phyloP scores from a whole-genome alignment of 37 sponge, comb jelly and placozoan genomes.

The Eunapius fragilis region DNA sequence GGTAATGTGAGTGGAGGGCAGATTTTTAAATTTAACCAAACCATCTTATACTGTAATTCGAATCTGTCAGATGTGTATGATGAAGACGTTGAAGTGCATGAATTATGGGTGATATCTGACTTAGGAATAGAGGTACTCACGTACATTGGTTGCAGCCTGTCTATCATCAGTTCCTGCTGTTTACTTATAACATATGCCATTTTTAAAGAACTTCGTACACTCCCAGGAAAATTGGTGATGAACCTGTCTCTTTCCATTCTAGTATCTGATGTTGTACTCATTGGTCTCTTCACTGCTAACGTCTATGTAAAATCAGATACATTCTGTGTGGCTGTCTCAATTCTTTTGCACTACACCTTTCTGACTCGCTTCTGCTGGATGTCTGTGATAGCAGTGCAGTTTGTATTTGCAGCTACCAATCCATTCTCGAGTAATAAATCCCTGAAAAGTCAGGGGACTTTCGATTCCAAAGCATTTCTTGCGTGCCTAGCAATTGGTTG shows the following conservation, averaged over 20 bases:
- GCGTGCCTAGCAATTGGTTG: constrained; percentile 28
- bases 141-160: constrained; percentile 54
- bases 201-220: constrained; percentile 53
- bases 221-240: constrained; percentile 30
- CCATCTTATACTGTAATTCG: neutral
- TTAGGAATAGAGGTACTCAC: neutral
- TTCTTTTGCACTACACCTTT: constrained; percentile 19
- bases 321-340: neutral
- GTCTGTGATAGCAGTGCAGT: constrained; percentile 1
- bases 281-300: neutral
- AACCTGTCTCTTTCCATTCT: constrained; percentile 38
- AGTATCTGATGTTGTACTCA: constrained; percentile 16
- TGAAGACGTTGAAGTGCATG: neutral
- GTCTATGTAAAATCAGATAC: neutral
- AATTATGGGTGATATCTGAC: neutral
- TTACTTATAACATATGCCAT: constrained; percentile 58
- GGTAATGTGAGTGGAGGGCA: neutral
- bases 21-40: neutral
- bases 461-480: neutral
- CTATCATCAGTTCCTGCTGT: constrained; percentile 29
- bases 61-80: neutral
- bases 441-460: neutral
- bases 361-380: constrained; percentile 16
- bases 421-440: neutral
- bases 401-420: neutral